Evolutionary conservation across 2,888 invertebrate genomes (phyloP).

Genomic region (Saturnia pavonia): DNA sequence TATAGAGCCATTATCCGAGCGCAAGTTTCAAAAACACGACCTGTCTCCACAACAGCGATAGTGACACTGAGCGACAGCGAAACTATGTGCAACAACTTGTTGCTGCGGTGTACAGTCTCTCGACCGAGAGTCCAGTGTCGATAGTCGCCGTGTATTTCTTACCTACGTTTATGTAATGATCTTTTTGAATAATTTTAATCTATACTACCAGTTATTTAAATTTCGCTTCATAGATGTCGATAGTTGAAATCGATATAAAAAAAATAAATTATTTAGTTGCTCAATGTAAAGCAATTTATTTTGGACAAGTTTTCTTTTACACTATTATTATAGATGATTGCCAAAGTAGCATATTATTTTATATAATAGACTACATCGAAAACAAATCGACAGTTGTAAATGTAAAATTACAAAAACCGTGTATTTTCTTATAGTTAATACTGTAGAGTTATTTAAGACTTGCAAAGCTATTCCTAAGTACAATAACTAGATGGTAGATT

Average conservation of each 20-base stretch:
- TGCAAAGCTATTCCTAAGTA: slow-evolving; percentile 68
- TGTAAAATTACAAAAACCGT: not conserved
- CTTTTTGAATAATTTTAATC: slow-evolving; percentile 23
- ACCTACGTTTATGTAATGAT: slow-evolving; percentile 36
- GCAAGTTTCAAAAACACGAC: too few relatives aligned
- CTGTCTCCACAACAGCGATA: too few relatives aligned
- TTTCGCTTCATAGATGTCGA: slow-evolving; percentile 32
- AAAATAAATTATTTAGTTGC: slow-evolving; percentile 55
- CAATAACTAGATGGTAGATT: slow-evolving; percentile 68
- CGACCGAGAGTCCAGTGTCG: too few relatives aligned
- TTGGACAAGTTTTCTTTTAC: not conserved
- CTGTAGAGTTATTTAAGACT: slow-evolving; percentile 29
- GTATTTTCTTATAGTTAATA: slow-evolving; percentile 10
- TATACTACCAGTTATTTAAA: slow-evolving; percentile 20
- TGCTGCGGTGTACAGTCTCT: too few relatives aligned
- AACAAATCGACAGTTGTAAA: not conserved
- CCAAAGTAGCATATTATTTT: not conserved
- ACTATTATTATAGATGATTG: not conserved
- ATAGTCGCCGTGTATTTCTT: too few relatives aligned
- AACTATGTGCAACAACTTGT: too few relatives aligned
- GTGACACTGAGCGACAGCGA: too few relatives aligned
- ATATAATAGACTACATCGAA: not conserved
- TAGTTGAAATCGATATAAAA: slow-evolving; percentile 34
- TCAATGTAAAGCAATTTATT: slow-evolving; percentile 65
- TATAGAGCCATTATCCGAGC: too few relatives aligned